Conservation (phyloP, 2,888 invertebrate genomes). For the Drosophila setosimentum region DNA sequence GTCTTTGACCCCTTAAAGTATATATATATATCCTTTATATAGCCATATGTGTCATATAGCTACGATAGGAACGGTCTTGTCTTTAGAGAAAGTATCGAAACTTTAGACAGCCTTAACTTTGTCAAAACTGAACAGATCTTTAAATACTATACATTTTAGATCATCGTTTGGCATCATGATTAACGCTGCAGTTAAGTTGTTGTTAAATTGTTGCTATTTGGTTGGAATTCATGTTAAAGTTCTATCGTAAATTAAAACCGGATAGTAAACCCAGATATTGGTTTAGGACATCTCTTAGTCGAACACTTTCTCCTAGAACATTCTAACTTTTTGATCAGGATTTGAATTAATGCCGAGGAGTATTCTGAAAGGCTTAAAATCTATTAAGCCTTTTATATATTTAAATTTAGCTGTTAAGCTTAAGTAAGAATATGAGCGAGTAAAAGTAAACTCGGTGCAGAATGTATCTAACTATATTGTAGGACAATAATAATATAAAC, state of each 20-base stretch:
- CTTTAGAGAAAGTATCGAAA: background rate
- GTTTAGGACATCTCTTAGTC: background rate
- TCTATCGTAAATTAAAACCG: background rate
- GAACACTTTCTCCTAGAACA: background rate
- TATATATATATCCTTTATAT: too few relatives aligned
- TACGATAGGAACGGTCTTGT: background rate
- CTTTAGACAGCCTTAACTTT: background rate
- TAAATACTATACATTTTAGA: background rate
- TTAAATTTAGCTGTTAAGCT: too few relatives aligned
- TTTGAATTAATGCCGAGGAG: too few relatives aligned
- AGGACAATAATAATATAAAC: background rate
- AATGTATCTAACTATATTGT: background rate
- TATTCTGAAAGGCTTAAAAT: background rate
- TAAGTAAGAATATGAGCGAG: too few relatives aligned
- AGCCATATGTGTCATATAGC: background rate
- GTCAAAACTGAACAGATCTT: background rate
- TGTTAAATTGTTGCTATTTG: background rate
- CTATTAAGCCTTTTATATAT: too few relatives aligned
- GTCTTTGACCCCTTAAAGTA: background rate
- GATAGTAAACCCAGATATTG: background rate
- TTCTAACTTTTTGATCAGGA: background rate
- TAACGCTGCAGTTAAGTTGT: background rate
- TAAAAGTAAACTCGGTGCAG: background rate
- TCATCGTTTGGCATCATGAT: background rate
- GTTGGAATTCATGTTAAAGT: background rate